phyloP scores from a whole-genome alignment of 2,888 invertebrate genomes.

The Orthonevra nobilis region DNA sequence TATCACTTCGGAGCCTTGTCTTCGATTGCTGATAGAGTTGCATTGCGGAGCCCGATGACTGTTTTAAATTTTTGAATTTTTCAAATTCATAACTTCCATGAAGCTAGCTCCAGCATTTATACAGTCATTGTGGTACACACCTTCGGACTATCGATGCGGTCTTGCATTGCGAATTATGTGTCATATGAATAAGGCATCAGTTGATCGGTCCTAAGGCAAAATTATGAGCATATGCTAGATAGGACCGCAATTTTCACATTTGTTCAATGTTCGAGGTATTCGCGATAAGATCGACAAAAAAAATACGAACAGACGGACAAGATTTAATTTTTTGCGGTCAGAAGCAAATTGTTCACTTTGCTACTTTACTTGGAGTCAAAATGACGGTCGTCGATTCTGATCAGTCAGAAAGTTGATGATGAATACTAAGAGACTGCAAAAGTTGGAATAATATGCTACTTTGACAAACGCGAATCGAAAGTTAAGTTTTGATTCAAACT shows the following conservation, averaged over 20 bases:
- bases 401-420: too few relatives aligned
- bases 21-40: conserved; percentile 61
- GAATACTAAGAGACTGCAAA: too few relatives aligned
- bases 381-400: too few relatives aligned
- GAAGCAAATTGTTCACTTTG: neutral
- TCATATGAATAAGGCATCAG: conserved; percentile 54
- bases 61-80: conserved; percentile 64
- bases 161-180: conserved; percentile 5
- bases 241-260: conserved; percentile 49
- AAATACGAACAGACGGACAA: conserved; percentile 55
- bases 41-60: conserved; percentile 4
- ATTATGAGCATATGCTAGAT: conserved; percentile 55
- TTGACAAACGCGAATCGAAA: too few relatives aligned
- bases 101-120: neutral
- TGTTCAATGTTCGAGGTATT: conserved; percentile 39
- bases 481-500: too few relatives aligned
- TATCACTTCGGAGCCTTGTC: conserved; percentile 62
- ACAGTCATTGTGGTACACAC: conserved; percentile 20
- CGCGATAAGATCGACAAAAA: conserved; percentile 51
- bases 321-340: conserved; percentile 41
- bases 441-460: too few relatives aligned
- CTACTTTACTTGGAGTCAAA: neutral
- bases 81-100: conserved; percentile 55
- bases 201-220: conserved; percentile 19
- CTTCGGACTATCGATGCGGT: conserved; percentile 13